Evolutionary conservation across 1,140 invertebrate genomes (phyloP), one percentile per base, ranked within the genome.

Genomic region (Rhagoletis pomonella): DNA sequence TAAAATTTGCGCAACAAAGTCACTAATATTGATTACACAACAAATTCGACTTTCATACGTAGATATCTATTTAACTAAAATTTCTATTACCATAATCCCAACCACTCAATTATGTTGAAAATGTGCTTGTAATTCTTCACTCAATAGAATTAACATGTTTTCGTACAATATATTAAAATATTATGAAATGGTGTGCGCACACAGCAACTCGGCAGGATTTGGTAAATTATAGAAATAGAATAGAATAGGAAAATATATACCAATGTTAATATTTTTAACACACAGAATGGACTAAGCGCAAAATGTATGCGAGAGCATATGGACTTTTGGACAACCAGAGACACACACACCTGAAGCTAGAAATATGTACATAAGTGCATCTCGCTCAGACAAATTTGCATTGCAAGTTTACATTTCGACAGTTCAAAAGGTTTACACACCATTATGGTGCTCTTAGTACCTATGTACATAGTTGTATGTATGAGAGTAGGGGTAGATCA

Each of bases 351-450:
- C 9, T 14, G 17, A 62, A 62, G n/a, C n/a, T 62, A 12, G 10
- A 1, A 3, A 4, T 62, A 62, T n/a, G n/a, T n/a, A 62, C 50
- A 55, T 55, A 62, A 62, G 60, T 12, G 60, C 9, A 62, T 81
- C n/a, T 19, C 17, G 19, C 73, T 81, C 73, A 81, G 55, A 81
- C n/a, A 55, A 6, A 55, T 81, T 81, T 55, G n/a, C 47, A 19
- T 4, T 62, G 60, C 60, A 10, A 62, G 60, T 62, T 62, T 62
- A 62, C 73, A 81, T 81, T 81, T 81, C 73, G 73, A n/a, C 44
- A 81, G 73, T 81, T 81, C 73, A 81, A 81, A 77, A 81, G 73
- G 73, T 81, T 81, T 55, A 47, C 73, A 81, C 47, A 81, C 50
- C 73, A 81, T 81, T 81, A 81, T 81, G 5, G 9, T 81, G n/a